These are phyloP conservation scores for Andricus quercusramuli DNA, from an alignment of 2,888 invertebrate genomes.

Conservation along the genomic window DNA sequence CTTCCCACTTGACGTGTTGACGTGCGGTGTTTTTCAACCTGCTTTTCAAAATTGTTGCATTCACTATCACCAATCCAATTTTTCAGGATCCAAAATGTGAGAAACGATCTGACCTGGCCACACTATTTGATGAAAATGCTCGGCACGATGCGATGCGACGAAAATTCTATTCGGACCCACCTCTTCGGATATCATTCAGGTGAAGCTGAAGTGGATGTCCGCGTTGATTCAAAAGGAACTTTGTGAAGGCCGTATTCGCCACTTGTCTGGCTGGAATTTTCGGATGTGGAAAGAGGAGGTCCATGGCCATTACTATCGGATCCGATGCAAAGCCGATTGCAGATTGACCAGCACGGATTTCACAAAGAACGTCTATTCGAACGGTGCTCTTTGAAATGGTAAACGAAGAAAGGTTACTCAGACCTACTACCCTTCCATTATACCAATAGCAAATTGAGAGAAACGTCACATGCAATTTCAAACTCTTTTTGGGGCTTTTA, in stretches of 20 bases:
- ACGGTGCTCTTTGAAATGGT: conserved; percentile 32
- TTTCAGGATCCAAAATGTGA: background rate
- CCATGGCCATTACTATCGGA: conserved; percentile 15
- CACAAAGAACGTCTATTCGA: background rate
- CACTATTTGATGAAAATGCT: conserved; percentile 13
- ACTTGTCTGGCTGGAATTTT: background rate
- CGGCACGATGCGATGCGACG: background rate
- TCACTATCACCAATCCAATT: background rate
- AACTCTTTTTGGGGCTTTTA: background rate
- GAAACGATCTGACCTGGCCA: background rate
- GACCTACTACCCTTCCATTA: conserved; percentile 3
- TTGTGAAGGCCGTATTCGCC: conserved; percentile 23
- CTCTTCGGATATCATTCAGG: conserved; percentile 23
- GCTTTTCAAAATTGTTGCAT: background rate
- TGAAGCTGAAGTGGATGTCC: conserved; percentile 16
- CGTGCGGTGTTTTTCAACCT: no score
- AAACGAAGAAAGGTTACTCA: conserved; percentile 39
- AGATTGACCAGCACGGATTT: conserved; percentile 33
- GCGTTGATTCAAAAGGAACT: conserved; percentile 26
- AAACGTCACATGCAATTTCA: background rate
- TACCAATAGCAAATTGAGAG: conserved; percentile 6
- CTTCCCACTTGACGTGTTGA: no score
- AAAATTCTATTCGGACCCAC: conserved; percentile 20
- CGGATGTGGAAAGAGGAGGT: background rate
- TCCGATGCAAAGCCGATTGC: conserved; percentile 26